A percentile compares a stretch with the other conserved stretches of the same genome.
phyloP scores from a whole-genome alignment of 2,113 vertebrate genomes.

The Anoura caudifer region DNA sequence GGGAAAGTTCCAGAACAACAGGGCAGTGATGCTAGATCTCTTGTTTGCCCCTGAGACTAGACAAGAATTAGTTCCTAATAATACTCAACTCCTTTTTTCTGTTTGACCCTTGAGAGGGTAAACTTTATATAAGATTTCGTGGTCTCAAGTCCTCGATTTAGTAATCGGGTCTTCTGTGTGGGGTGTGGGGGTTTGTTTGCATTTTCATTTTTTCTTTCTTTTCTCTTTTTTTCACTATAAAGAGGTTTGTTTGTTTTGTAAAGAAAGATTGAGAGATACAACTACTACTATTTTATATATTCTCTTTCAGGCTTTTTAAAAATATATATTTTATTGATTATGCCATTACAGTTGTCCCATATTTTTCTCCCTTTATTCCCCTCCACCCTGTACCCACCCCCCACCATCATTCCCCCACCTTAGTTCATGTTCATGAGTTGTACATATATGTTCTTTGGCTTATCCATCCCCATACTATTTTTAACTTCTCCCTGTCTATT shows the following conservation, averaged over 20 bases:
- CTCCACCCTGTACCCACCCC: too few species aligned
- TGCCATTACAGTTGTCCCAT: too few species aligned
- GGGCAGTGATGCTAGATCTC: accelerated
- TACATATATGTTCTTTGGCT: too few species aligned
- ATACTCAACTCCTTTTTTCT: background rate
- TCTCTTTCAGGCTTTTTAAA: background rate
- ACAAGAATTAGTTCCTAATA: too few species aligned
- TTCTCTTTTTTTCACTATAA: background rate
- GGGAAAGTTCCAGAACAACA: background rate
- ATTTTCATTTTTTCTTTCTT: background rate
- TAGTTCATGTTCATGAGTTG: too few species aligned
- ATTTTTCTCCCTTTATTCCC: too few species aligned
- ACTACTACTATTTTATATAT: background rate
- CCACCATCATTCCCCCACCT: too few species aligned
- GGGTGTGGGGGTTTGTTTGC: background rate
- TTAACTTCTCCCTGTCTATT: too few species aligned
- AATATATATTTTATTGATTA: too few species aligned
- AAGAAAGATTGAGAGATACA: background rate
- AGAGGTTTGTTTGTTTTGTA: background rate
- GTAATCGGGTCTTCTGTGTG: background rate
- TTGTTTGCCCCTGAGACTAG: accelerated
- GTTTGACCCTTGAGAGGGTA: background rate
- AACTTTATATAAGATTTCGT: too few species aligned
- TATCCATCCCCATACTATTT: too few species aligned
- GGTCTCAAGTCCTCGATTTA: background rate